Evolutionary conservation across 1,140 invertebrate genomes (phyloP).

Genomic region (Lepidurus apus): DNA sequence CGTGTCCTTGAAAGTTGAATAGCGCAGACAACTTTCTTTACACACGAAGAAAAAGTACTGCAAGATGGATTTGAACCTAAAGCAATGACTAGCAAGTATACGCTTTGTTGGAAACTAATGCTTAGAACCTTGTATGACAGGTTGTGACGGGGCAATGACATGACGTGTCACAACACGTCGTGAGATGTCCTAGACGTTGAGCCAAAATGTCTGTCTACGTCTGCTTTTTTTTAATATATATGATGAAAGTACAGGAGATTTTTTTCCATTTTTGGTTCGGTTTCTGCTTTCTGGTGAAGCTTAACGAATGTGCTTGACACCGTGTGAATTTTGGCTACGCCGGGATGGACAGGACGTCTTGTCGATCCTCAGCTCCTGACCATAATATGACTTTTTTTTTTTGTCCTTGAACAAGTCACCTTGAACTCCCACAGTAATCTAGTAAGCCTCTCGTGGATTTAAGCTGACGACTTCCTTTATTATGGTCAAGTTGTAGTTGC

Average conservation of each 20-base stretch:
- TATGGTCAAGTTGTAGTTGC: too few relatives aligned
- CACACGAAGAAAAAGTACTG: background rate
- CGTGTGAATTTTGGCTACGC: constrained; percentile 9
- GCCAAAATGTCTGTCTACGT: too few relatives aligned
- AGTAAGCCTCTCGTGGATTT: background rate
- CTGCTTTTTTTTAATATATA: too few relatives aligned
- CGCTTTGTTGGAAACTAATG: background rate
- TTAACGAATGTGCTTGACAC: background rate
- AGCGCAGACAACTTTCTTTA: background rate
- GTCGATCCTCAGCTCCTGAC: background rate
- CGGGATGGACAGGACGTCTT: constrained; percentile 2
- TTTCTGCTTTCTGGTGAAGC: background rate
- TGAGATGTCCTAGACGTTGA: background rate
- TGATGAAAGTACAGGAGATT: too few relatives aligned
- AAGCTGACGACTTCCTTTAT: background rate
- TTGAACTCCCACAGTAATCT: background rate
- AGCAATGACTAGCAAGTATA: background rate
- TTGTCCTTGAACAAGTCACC: background rate
- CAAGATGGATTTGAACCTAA: background rate
- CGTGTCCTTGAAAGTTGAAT: background rate
- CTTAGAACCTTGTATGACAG: background rate
- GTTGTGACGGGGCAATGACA: background rate
- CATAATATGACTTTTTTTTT: background rate
- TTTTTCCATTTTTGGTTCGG: background rate
- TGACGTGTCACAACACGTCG: background rate